Conservation (phyloP, 1,140 invertebrate genomes). For the Caenorhabditis latens region DNA sequence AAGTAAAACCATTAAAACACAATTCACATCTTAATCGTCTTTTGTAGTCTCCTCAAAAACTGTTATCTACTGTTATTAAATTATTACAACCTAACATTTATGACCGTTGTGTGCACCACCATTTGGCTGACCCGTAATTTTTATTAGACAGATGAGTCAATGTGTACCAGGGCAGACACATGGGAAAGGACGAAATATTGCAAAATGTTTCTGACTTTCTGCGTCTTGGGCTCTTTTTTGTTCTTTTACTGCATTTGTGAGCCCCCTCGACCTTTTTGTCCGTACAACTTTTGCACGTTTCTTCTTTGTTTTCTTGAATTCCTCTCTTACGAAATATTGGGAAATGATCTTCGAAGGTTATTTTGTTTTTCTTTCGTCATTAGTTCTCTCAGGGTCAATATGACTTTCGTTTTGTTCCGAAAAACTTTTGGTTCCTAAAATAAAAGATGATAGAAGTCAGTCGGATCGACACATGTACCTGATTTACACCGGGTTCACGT, state of each 20-base stretch:
- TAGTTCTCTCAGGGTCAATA: too few species aligned
- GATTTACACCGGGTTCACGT: too few species aligned
- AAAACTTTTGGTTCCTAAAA: not conserved
- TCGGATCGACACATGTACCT: too few species aligned
- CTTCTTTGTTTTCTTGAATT: not conserved
- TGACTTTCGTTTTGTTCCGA: not conserved
- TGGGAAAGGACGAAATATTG: not conserved
- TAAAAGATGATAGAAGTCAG: too few species aligned
- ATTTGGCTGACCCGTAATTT: not conserved
- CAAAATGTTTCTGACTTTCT: not conserved
- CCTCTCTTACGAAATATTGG: not conserved
- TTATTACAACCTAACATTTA: too few species aligned
- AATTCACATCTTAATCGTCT: too few species aligned
- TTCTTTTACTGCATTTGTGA: not conserved
- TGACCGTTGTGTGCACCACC: not conserved
- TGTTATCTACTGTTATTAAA: too few species aligned
- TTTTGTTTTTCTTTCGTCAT: too few species aligned
- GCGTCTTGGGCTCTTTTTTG: constrained; percentile 32
- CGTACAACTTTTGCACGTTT: not conserved
- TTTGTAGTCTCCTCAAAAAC: too few species aligned
- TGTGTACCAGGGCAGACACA: not conserved
- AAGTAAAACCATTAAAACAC: too few species aligned
- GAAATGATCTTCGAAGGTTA: too few species aligned
- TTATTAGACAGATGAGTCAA: not conserved
- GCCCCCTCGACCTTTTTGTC: not conserved